Base-by-base conservation (phyloP, 2,888 invertebrate species). In the Spialia ferax region DNA sequence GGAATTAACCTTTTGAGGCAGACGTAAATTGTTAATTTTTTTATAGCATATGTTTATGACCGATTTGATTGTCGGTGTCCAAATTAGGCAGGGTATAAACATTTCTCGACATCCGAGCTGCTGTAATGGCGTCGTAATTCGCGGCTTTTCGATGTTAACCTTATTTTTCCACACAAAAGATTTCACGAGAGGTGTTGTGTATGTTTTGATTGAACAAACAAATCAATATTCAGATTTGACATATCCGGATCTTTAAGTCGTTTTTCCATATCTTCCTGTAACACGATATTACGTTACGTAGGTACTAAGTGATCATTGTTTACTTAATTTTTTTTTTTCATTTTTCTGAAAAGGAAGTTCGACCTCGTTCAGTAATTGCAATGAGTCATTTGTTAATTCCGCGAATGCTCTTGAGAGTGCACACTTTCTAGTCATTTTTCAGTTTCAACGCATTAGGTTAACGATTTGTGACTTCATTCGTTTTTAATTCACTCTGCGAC, bases 291-390 rank as follows among this genome's bases (percentile, higher is more conserved):
- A 11, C 63, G 62, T 70, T 66, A 48, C 68, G 63, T 69, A 63
- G 5, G 26, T 26, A 63, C 70, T 75, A 70, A 77, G 75, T 77
- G 75, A 63, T 73, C 69, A 56, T 70, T 75, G 65, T 76, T 75
- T 68, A 70, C 63, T 68, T 60, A 54, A 68, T 67, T 65, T 71
- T 70, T 64, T 55, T 56, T 52, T 60, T 68, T 65, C 65, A 52
- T 65, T 69, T 70, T 72, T 63, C 32, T 32, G 54, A 66, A 52
- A 32, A 29, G 65, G 65, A 65, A 52, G 52, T 55, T 50, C 20
- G 64, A 35, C 57, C 64, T 23, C 57, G 50, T 57, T 65, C 22
- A 32, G 57, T 65, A 59, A 65, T 65, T 65, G 64, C 57, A 59
- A 8, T 65, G 35, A 65, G 23, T 57, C 64, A 65, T 50, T 56